A percentile compares a stretch with the other conserved stretches of the same genome.
Conservation (phyloP, 2,888 invertebrate genomes). For the Liopterus haemorrhoidalis region DNA sequence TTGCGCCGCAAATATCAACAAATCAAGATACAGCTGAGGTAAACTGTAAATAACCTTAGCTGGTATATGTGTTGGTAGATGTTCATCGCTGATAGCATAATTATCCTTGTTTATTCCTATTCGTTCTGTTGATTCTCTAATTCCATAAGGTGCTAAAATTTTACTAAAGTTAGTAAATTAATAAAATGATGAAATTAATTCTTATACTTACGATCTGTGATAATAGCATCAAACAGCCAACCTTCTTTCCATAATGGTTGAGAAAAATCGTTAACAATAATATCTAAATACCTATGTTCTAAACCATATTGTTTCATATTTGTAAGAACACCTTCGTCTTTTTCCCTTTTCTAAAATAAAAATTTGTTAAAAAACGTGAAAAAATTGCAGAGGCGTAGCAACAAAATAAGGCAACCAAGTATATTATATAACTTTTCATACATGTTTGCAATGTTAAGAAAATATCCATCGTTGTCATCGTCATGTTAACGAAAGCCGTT, state of each 20-base stretch:
- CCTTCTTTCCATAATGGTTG: conserved; percentile 67
- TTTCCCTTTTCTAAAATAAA: conserved; percentile 53
- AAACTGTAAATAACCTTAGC: conserved; percentile 81
- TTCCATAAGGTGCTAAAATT: conserved; percentile 89
- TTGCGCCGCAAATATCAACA: conserved; percentile 74
- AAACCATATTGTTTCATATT: conserved; percentile 88
- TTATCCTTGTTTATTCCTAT: conserved; percentile 62
- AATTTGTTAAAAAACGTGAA: conserved; percentile 1
- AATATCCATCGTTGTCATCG: neutral
- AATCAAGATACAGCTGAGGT: conserved; percentile 74
- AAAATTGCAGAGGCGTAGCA: too few relatives aligned
- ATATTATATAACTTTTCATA: neutral
- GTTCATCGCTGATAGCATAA: conserved; percentile 59
- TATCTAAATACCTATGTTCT: conserved; percentile 72
- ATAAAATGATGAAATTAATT: neutral
- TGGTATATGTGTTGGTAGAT: conserved; percentile 67
- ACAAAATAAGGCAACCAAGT: too few relatives aligned
- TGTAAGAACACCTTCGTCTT: conserved; percentile 79
- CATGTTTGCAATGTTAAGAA: neutral
- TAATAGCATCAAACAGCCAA: conserved; percentile 79
- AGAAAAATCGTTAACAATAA: conserved; percentile 88
- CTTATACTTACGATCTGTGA: conserved; percentile 83
- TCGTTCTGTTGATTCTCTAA: conserved; percentile 86
- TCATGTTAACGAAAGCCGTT: too few relatives aligned
- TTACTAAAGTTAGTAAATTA: conserved; percentile 8